Evolutionary conservation across 1,140 invertebrate genomes (phyloP).

Genomic region (Fopius arisanus): DNA sequence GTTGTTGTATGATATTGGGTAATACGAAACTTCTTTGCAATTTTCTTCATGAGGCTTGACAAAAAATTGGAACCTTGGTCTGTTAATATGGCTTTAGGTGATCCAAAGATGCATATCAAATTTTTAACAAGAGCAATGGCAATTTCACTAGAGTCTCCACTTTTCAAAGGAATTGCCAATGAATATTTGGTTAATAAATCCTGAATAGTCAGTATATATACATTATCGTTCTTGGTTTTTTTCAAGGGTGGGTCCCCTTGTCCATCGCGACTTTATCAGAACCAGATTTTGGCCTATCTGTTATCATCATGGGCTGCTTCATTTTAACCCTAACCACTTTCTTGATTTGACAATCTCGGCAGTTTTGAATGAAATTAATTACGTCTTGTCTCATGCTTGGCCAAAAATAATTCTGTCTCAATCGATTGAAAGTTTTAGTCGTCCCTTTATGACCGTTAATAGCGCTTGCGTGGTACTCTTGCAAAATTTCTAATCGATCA

Average conservation of each 20-base stretch:
- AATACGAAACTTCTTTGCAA: conserved; percentile 41
- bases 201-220: not conserved
- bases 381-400: conserved; percentile 1
- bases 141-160: not conserved
- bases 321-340: not conserved
- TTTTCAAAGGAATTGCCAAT: not conserved
- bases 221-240: not conserved
- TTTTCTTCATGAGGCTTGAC: conserved; percentile 33
- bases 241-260: not conserved
- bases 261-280: not conserved
- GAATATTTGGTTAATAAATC: not conserved
- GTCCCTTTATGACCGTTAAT: conserved; percentile 14
- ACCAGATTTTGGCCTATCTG: not conserved
- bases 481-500: not conserved
- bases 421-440: conserved; percentile 14
- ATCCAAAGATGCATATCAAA: conserved; percentile 37
- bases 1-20: conserved; percentile 41
- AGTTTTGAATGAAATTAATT: conserved; percentile 14
- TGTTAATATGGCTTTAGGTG: conserved; percentile 41
- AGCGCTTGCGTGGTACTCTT: not conserved
- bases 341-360: conserved; percentile 14
- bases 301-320: not conserved
- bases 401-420: conserved; percentile 17
- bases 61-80: conserved; percentile 46
- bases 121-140: not conserved